Conservation (phyloP, 2,113 vertebrate species). For the Clarias macrocephalus region DNA sequence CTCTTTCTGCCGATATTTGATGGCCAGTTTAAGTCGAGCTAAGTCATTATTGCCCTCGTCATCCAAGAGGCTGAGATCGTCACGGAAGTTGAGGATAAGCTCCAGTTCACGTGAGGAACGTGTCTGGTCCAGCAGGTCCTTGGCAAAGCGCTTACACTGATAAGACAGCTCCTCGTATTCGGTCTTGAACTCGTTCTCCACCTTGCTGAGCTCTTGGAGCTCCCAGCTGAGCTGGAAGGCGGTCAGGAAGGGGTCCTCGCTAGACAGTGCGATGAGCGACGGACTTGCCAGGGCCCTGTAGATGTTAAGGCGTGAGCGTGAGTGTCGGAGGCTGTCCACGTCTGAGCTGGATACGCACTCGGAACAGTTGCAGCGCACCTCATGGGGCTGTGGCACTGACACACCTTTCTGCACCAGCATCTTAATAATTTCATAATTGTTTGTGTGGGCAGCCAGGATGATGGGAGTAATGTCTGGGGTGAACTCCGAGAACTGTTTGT, state of each 20-base stretch:
- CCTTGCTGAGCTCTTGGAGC: slow-evolving; percentile 90
- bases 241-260: slow-evolving; percentile 95
- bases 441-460: slow-evolving; percentile 96
- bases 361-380: slow-evolving; percentile 90
- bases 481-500: slow-evolving; percentile 96
- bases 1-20: slow-evolving; percentile 98
- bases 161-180: slow-evolving; percentile 92
- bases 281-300: slow-evolving; percentile 93
- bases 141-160: slow-evolving; percentile 92
- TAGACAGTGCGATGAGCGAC: slow-evolving; percentile 89
- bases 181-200: slow-evolving; percentile 96
- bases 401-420: slow-evolving; percentile 92
- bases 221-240: slow-evolving; percentile 97
- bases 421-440: slow-evolving; percentile 98
- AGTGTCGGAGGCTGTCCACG: slow-evolving; percentile 91
- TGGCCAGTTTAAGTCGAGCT: slow-evolving; percentile 92
- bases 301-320: slow-evolving; percentile 92
- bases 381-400: slow-evolving; percentile 90
- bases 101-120: slow-evolving; percentile 93
- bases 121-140: slow-evolving; percentile 95
- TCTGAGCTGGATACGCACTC: slow-evolving; percentile 92
- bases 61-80: slow-evolving; percentile 85
- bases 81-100: slow-evolving; percentile 94
- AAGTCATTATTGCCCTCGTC: slow-evolving; percentile 88
- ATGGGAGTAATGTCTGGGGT: slow-evolving; percentile 97